Base-by-base conservation (phyloP, 2,888 invertebrate species). In the Amblyjoppa proteus region DNA sequence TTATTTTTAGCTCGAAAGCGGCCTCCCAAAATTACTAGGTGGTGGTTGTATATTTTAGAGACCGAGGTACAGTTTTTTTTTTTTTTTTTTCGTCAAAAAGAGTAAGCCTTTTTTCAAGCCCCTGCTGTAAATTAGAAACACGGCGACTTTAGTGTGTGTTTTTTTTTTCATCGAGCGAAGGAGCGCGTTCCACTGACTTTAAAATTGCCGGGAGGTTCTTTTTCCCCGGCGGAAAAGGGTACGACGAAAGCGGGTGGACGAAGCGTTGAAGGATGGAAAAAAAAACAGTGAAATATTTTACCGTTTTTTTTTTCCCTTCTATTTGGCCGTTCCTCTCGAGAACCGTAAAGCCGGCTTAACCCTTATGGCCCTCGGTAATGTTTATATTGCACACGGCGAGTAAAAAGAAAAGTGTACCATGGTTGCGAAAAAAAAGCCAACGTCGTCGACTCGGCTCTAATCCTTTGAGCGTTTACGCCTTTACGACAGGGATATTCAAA, bases 171-270 rank as follows among this genome's bases (percentile, higher is more conserved):
- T 79, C 58, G 49, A 71, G 56, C 51, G 20, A 56, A 66, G 41
- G 69, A 83, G 75, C 58, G 80, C 77, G 85, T 85, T 79, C 81
- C 78, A 88, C 86, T 87, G 87, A 88, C 88, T 88, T 87, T 83
- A 64, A 87, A 88, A 87, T 88, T 78, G 82, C 45, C 56, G 25
- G 53, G 56, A 71, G 51, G 7, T 58, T 28, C 58, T 81, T 79
- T 69, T 68, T 61, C 7, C 7, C 9, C 11, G 76, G 11, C 31
- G 51, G 31, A 76, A 85, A 87, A 79, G 80, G 71, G 58, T 69
- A 20, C 76, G 66, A 41, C 76, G 66, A 41, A 45, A 51, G 41
- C 58, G 58, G 31, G 66, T n/a, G 38, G 34, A 53, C 45, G 4
- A 45, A 1, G 38, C 5, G 51, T 25, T 20, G 25, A 66, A 20